Base-by-base conservation (phyloP, 2,888 invertebrate species). In the Ectropis crepuscularia region DNA sequence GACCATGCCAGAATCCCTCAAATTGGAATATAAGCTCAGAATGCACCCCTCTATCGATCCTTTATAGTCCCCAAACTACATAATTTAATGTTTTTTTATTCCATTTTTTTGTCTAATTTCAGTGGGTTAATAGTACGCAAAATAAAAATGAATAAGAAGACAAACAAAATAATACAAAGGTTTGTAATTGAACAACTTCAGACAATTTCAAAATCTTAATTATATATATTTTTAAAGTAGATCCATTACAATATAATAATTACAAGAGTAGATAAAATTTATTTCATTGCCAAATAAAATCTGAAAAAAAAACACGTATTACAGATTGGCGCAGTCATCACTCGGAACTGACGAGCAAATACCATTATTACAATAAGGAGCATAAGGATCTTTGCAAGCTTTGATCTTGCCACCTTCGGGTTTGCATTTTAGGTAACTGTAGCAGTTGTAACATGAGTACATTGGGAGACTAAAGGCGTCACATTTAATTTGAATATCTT, bases 371-470 rank as follows among this genome's bases (percentile, higher is more conserved):
- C 63, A 69, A 43, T 64, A 64, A 8, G 69, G 66, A 8, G 49
- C 60, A 7, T 28, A 37, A 1, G 62, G 62, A 36, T 61, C 49
- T 8, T 16, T 42, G 46, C 64, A 69, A 9, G 57, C 41, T 38
- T 68, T 68, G 37, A 63, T 55, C 38, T 65, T 65, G 38, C 62
- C 65, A 11, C 67, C 67, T 8, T 48, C 41, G 28, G 53, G 50
- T 10, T 67, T 67, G 42, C 68, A 65, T 6, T 48, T 61, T 42
- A 68, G 39, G 42, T 63, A 65, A 36, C 47, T 63, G 8, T 62
- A 65, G 37, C 68, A 68, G 45, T 57, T 46, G 11, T 65, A 63
- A 47, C 65, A 68, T 0, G 65, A 65, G 47, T 51, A 68, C 10
- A 38, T 62, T 6, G 63, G 68, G n/a, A 53, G 38, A 10, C 12